A percentile compares a stretch with the other conserved stretches of the same genome.
phyloP scores from a whole-genome alignment of 2,888 invertebrate genomes.

The Agrilus cyanescens region DNA sequence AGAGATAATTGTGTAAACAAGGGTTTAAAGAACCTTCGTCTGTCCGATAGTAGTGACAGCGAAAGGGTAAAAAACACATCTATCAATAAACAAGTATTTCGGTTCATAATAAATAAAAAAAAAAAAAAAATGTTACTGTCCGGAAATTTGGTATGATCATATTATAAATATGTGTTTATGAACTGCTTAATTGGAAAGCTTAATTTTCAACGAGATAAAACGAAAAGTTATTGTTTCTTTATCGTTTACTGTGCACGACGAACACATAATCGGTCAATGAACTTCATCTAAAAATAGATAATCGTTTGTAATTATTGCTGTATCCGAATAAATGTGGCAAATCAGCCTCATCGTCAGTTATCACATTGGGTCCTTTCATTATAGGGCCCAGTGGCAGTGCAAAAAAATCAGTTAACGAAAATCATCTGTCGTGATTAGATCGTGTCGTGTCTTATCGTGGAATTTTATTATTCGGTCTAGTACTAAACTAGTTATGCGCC shows the following conservation, averaged over 20 bases:
- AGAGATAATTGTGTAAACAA: slow-evolving; percentile 1
- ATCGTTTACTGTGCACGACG: slow-evolving; percentile 13
- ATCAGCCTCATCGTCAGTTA: too few species aligned
- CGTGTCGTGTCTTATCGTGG: too few species aligned
- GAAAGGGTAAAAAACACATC: neutral
- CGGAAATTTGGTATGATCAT: slow-evolving; percentile 7
- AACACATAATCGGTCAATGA: slow-evolving; percentile 33
- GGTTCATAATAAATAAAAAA: neutral
- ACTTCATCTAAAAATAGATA: slow-evolving; percentile 31
- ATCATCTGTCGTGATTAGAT: too few species aligned
- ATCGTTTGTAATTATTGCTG: slow-evolving; percentile 9
- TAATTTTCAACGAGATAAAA: slow-evolving; percentile 16
- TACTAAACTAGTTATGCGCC: too few species aligned
- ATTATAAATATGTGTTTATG: slow-evolving; percentile 1
- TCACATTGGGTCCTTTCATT: too few species aligned
- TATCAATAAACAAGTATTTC: neutral
- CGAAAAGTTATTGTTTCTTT: slow-evolving; percentile 23
- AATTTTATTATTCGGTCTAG: too few species aligned
- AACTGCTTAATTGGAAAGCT: slow-evolving; percentile 12
- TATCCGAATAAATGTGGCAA: slow-evolving; percentile 1
- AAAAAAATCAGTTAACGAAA: too few species aligned
- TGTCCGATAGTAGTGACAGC: neutral
- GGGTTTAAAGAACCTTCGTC: neutral
- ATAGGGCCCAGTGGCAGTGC: too few species aligned
- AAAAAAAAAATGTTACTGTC: neutral